Conservation (phyloP, 1,140 invertebrate genomes). For the Cotesia vestalis region DNA sequence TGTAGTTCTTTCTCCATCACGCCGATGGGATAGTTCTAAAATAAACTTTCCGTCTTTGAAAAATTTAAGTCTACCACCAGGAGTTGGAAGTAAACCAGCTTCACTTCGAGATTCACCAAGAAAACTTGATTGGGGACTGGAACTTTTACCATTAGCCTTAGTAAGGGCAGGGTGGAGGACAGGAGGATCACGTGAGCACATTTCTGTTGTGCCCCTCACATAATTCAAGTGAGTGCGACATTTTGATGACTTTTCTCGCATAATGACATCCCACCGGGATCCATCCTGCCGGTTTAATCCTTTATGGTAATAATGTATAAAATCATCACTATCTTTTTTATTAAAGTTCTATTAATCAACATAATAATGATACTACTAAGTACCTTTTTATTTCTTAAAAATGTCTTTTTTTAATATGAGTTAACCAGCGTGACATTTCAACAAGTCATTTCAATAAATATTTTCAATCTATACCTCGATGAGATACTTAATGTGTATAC, state of each 20-base stretch:
- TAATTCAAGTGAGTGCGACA: slow-evolving; percentile 63
- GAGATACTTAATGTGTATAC: too few species aligned
- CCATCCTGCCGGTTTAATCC: slow-evolving; percentile 60
- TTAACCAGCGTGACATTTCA: slow-evolving; percentile 24
- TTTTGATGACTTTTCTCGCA: slow-evolving; percentile 65
- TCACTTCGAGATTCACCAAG: slow-evolving; percentile 52
- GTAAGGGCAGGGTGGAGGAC: slow-evolving; percentile 60
- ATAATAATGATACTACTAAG: slow-evolving; percentile 1
- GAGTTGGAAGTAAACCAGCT: slow-evolving; percentile 53
- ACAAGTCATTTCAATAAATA: background rate
- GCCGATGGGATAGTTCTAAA: slow-evolving; percentile 82
- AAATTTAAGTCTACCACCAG: slow-evolving; percentile 69
- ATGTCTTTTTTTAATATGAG: slow-evolving; percentile 21
- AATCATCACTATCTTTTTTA: slow-evolving; percentile 4
- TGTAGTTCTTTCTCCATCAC: slow-evolving; percentile 80
- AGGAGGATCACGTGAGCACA: slow-evolving; percentile 65
- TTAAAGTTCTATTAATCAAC: background rate
- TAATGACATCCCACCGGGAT: slow-evolving; percentile 58
- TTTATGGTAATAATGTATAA: slow-evolving; percentile 46
- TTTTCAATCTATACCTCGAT: background rate
- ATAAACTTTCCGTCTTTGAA: slow-evolving; percentile 87
- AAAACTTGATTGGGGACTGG: slow-evolving; percentile 54
- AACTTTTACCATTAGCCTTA: slow-evolving; percentile 64
- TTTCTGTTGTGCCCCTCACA: slow-evolving; percentile 64
- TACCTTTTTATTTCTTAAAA: slow-evolving; percentile 14